Percentiles rank a stretch among this genome's conserved stretches.
Evolutionary conservation across 92 coral and sea anemone species (phyloP).

Genomic region (Palythoa heliodiscus): DNA sequence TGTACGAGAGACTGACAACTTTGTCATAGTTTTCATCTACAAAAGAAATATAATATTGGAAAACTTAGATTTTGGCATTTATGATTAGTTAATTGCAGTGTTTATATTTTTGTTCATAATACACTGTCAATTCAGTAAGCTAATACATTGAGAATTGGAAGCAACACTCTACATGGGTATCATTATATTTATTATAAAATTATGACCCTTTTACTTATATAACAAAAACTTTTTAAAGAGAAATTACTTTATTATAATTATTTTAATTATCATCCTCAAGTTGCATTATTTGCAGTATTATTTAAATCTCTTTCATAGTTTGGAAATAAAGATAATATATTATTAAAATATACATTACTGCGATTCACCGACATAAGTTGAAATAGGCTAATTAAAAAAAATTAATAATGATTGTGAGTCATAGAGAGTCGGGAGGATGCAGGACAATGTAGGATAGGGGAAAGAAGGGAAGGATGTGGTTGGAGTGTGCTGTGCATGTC

Average conservation of each 20-base stretch:
- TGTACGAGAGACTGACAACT: no score
- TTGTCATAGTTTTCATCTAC: slow-evolving; percentile 7
- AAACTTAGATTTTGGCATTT: background rate
- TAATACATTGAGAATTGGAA: slow-evolving; percentile 10
- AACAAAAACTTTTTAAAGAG: no score
- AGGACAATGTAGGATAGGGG: background rate
- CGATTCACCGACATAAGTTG: background rate
- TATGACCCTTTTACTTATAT: no score
- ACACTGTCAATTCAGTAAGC: slow-evolving; percentile 4
- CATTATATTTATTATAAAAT: no score
- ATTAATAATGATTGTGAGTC: slow-evolving; percentile 11
- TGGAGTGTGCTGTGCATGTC: background rate
- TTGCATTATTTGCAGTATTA: background rate
- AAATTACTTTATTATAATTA: no score
- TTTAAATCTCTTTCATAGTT: background rate
- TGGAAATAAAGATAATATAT: background rate
- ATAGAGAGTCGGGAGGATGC: background rate
- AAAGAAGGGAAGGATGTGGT: slow-evolving; percentile 1
- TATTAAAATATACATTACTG: slow-evolving; percentile 4
- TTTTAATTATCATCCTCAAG: no score
- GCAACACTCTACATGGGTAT: slow-evolving; percentile 2
- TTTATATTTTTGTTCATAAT: slow-evolving; percentile 10
- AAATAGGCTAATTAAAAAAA: no score
- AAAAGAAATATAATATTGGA: background rate
- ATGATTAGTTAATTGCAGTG: slow-evolving; percentile 14